A percentile compares a stretch with the other conserved stretches of the same genome.
phyloP scores from a whole-genome alignment of 1,140 invertebrate genomes.

The Drosophila repletoides region DNA sequence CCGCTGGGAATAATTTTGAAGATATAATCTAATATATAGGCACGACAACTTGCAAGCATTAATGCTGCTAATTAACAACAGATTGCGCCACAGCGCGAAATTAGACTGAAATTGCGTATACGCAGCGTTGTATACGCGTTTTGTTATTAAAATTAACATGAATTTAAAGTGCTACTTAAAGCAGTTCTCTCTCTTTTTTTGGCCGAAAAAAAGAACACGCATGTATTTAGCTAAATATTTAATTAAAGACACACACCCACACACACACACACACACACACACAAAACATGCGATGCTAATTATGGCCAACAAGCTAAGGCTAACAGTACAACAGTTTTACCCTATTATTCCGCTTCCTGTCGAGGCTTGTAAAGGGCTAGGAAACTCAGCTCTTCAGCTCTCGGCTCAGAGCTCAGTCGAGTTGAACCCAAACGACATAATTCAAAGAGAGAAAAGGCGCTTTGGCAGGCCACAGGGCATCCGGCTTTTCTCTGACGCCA shows the following conservation, averaged over 20 bases:
- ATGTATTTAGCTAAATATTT: slow-evolving; percentile 49
- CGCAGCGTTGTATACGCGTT: slow-evolving; percentile 38
- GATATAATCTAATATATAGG: no score
- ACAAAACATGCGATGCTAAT: slow-evolving; percentile 41
- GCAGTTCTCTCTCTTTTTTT: background rate
- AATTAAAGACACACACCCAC: slow-evolving; percentile 56
- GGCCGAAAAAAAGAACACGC: slow-evolving; percentile 8
- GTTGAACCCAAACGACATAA: slow-evolving; percentile 59
- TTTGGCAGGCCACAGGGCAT: slow-evolving; percentile 39
- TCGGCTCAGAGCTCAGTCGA: no score
- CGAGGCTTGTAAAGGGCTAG: no score
- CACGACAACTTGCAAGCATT: no score
- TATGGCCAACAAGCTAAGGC: slow-evolving; percentile 17
- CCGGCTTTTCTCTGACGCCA: slow-evolving; percentile 31
- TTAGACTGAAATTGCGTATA: slow-evolving; percentile 46
- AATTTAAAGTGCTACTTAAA: slow-evolving; percentile 58
- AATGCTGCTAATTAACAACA: slow-evolving; percentile 31
- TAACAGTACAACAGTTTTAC: slow-evolving; percentile 5
- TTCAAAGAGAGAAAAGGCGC: slow-evolving; percentile 61
- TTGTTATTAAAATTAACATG: slow-evolving; percentile 56
- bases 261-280: no score
- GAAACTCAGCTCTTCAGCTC: no score
- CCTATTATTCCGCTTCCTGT: no score
- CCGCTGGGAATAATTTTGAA: no score
- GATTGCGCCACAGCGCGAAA: slow-evolving; percentile 20